A percentile compares a stretch with the other conserved stretches of the same genome.
Conservation (phyloP, 2,888 invertebrate species). For the Mythimna vitellina region DNA sequence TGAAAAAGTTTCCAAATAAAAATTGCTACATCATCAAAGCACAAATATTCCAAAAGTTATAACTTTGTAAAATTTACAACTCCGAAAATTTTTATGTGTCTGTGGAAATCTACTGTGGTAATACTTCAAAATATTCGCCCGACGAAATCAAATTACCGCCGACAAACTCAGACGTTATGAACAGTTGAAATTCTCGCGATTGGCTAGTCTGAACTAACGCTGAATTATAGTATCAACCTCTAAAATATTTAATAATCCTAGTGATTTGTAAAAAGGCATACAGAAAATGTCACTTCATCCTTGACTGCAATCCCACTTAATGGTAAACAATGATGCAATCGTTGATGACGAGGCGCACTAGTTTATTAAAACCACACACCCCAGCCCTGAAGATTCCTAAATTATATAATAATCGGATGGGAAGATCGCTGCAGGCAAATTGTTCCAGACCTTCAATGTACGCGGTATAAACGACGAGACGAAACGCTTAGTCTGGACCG, state of each 20-base stretch:
- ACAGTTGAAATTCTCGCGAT: not conserved
- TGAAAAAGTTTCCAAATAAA: not conserved
- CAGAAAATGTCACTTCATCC: too few species aligned
- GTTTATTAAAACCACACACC: too few species aligned
- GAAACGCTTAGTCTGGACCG: too few species aligned
- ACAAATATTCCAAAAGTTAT: constrained; percentile 23
- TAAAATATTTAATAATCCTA: constrained; percentile 12
- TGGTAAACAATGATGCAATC: too few species aligned
- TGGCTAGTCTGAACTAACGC: constrained; percentile 6
- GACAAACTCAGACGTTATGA: constrained; percentile 19
- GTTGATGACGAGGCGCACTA: too few species aligned
- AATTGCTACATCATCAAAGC: constrained; percentile 4
- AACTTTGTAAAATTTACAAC: constrained; percentile 17
- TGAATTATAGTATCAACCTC: constrained; percentile 15
- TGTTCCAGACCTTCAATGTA: too few species aligned
- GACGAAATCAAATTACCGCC: constrained; percentile 30
- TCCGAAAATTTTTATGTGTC: constrained; percentile 6
- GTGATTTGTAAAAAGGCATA: not conserved
- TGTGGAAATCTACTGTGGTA: constrained; percentile 13
- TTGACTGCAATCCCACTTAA: too few species aligned
- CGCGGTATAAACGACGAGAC: too few species aligned
- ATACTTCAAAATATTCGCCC: constrained; percentile 34
- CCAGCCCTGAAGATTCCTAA: too few species aligned
- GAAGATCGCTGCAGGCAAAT: too few species aligned
- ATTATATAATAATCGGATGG: too few species aligned